These are phyloP conservation scores for Deilephila porcellus DNA, from an alignment of 2,888 invertebrate genomes.

Conservation along the genomic window DNA sequence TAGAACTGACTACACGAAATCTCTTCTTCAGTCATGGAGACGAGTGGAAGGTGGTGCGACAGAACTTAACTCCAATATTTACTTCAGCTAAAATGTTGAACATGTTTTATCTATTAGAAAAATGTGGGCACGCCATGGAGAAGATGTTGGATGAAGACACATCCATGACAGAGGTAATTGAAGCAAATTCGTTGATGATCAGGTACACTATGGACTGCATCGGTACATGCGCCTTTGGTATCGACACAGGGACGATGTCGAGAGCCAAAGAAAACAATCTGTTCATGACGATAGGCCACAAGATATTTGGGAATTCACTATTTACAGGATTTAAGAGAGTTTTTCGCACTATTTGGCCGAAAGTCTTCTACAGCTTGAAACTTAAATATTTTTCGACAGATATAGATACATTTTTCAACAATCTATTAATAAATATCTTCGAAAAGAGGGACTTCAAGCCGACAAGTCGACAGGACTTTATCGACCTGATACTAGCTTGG, in stretches of 20 bases:
- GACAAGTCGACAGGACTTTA: constrained; percentile 56
- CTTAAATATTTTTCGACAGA: constrained; percentile 44
- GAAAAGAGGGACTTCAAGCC: constrained; percentile 47
- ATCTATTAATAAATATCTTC: constrained; percentile 51
- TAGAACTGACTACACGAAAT: constrained; percentile 45
- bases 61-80: constrained; percentile 50
- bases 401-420: constrained; percentile 48
- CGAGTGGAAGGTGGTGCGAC: constrained; percentile 50
- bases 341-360: constrained; percentile 52
- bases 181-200: constrained; percentile 42
- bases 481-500: constrained; percentile 57
- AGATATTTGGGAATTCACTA: constrained; percentile 42
- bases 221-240: constrained; percentile 51
- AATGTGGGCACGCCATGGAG: constrained; percentile 44
- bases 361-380: constrained; percentile 51
- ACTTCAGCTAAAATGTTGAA: constrained; percentile 50
- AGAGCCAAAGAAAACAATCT: constrained; percentile 44
- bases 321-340: constrained; percentile 40
- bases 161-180: constrained; percentile 34
- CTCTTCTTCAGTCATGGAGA: constrained; percentile 49
- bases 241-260: constrained; percentile 52
- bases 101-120: constrained; percentile 53
- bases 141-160: constrained; percentile 42
- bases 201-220: constrained; percentile 55
- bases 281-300: constrained; percentile 48